A percentile compares a stretch with the other conserved stretches of the same genome.
phyloP scores from a whole-genome alignment of 2,888 invertebrate species.

The Drosophila birchii region DNA sequence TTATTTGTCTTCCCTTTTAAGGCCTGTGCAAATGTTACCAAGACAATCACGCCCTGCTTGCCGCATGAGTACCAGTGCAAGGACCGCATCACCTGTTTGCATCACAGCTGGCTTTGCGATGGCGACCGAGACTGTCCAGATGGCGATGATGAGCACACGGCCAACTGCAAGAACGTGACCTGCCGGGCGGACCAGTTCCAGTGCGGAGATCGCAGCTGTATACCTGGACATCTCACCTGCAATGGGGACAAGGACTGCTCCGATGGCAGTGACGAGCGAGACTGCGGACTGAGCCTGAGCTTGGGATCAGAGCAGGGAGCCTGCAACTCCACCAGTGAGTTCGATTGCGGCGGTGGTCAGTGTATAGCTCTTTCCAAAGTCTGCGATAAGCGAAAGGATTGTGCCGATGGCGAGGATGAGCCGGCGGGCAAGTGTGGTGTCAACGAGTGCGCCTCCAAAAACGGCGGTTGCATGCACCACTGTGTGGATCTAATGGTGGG shows the following conservation, averaged over 20 bases:
- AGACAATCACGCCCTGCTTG: slow-evolving; percentile 87
- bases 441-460: slow-evolving; percentile 91
- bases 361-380: slow-evolving; percentile 92
- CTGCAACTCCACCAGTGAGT: slow-evolving; percentile 92
- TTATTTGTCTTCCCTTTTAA: slow-evolving; percentile 1
- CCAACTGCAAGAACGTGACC: slow-evolving; percentile 89
- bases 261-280: slow-evolving; percentile 94
- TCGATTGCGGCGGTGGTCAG: slow-evolving; percentile 93
- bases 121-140: slow-evolving; percentile 93
- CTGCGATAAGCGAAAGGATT: slow-evolving; percentile 94
- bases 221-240: slow-evolving; percentile 92
- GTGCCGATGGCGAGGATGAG: slow-evolving; percentile 95
- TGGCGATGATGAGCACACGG: slow-evolving; percentile 91
- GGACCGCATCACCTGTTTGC: slow-evolving; percentile 92
- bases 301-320: slow-evolving; percentile 13
- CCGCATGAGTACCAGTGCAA: slow-evolving; percentile 91
- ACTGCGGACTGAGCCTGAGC: slow-evolving; percentile 86
- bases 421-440: slow-evolving; percentile 90
- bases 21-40: slow-evolving; percentile 68
- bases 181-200: slow-evolving; percentile 95
- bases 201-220: slow-evolving; percentile 92
- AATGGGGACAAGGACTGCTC: slow-evolving; percentile 92
- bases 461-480: slow-evolving; percentile 94
- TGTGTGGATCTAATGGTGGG: slow-evolving; percentile 93
- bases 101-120: slow-evolving; percentile 93